Evolutionary conservation across 2,888 invertebrate species (phyloP).

Genomic region (Macroteleia sp.): DNA sequence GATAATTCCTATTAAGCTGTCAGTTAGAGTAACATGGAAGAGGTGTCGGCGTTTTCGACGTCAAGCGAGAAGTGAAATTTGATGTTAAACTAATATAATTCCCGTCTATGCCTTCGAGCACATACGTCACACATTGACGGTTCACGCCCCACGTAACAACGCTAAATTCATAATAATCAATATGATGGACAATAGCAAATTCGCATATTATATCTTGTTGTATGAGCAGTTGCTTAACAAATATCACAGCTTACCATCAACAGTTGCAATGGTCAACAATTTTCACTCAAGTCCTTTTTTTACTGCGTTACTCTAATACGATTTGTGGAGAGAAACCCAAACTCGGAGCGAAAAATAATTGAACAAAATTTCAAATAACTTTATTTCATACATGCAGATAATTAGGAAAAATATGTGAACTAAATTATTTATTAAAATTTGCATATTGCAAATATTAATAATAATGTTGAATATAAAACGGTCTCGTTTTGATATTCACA

Average conservation of each 20-base stretch:
- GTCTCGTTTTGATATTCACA: too few relatives aligned
- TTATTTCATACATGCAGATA: too few relatives aligned
- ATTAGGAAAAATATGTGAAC: too few relatives aligned
- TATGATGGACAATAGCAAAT: conserved; percentile 48
- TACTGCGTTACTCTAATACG: too few relatives aligned
- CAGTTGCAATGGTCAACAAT: too few relatives aligned
- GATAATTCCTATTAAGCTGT: conserved; percentile 64
- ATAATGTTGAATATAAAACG: too few relatives aligned
- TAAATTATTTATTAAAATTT: too few relatives aligned
- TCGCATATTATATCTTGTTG: conserved; percentile 5
- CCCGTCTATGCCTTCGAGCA: conserved; percentile 57
- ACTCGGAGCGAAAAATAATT: too few relatives aligned
- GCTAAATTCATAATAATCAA: conserved; percentile 48
- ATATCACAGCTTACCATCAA: neutral
- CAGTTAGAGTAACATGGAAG: conserved; percentile 50
- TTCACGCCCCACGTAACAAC: conserved; percentile 44
- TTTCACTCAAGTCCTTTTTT: too few relatives aligned
- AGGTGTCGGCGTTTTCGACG: conserved; percentile 58
- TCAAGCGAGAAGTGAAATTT: conserved; percentile 57
- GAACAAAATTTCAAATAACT: too few relatives aligned
- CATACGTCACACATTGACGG: conserved; percentile 55
- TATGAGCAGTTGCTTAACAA: conserved; percentile 4
- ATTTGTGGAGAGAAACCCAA: too few relatives aligned
- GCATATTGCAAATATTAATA: too few relatives aligned
- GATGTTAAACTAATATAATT: conserved; percentile 63